Evolutionary conservation across 1,140 invertebrate genomes (phyloP), one percentile per base, ranked within the genome.

Genomic region (Tyrophagus putrescentiae): DNA sequence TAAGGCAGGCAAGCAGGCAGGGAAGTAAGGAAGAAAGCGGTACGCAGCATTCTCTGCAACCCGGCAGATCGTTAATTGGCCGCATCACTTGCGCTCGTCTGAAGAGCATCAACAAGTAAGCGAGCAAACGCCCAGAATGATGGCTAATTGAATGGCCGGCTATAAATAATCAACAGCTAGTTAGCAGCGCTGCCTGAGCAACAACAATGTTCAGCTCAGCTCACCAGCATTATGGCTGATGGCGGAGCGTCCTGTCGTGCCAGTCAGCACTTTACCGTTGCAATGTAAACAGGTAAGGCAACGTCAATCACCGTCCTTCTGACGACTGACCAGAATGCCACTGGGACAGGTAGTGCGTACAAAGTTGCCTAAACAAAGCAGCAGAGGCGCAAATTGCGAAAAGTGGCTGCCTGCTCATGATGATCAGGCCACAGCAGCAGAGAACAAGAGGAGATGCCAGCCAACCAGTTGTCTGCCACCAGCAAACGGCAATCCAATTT

Each of bases 291-390:
- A 48, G 45, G 13, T 6, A n/a, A n/a, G n/a, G n/a, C n/a, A 7
- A 48, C 45, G 45, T 48, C 45, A 48, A 48, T 48, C 45, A 48
- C 7, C n/a, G n/a, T n/a, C n/a, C n/a, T n/a, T n/a, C n/a, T n/a
- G n/a, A n/a, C n/a, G n/a, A n/a, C n/a, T n/a, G n/a, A n/a, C n/a
- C n/a, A n/a, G n/a, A n/a, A n/a, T n/a, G n/a, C n/a, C n/a, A n/a
- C n/a, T n/a, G n/a, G n/a, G n/a, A n/a, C n/a, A n/a, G n/a, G n/a
- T n/a, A n/a, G n/a, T n/a, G n/a, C n/a, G n/a, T n/a, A n/a, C n/a
- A n/a, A n/a, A n/a, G n/a, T n/a, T n/a, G n/a, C n/a, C n/a, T n/a
- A n/a, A n/a, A n/a, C n/a, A n/a, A n/a, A n/a, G n/a, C n/a, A n/a
- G n/a, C n/a, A n/a, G n/a, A n/a, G n/a, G n/a, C n/a, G n/a, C n/a